Evolutionary conservation across 1,140 invertebrate genomes (phyloP).

Genomic region (Drosophila lacteicornis): DNA sequence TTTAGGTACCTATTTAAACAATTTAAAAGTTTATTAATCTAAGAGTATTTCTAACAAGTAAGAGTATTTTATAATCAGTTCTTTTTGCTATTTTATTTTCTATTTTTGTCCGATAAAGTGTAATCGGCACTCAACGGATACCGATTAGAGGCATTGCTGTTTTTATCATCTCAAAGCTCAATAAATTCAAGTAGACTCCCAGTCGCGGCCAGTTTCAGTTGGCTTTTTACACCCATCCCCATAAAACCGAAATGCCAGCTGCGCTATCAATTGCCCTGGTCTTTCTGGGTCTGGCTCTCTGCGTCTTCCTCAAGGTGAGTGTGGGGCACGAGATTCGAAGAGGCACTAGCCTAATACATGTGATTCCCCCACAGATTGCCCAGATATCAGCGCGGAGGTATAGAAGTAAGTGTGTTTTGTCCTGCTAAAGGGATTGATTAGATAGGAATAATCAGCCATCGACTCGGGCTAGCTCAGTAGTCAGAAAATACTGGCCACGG

Average conservation of each 20-base stretch:
- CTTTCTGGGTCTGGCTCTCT: background rate
- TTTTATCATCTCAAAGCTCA: background rate
- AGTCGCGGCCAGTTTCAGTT: background rate
- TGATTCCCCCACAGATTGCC: conserved; percentile 7
- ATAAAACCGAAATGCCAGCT: conserved; percentile 2
- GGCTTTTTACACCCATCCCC: conserved; percentile 4
- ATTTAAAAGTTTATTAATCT: no score
- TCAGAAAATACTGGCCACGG: background rate
- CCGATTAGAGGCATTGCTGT: background rate
- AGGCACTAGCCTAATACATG: background rate
- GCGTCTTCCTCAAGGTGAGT: background rate
- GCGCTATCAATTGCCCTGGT: conserved; percentile 1
- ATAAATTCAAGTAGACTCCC: conserved; percentile 1
- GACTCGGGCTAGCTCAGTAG: background rate
- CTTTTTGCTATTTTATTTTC: background rate
- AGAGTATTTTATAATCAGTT: background rate
- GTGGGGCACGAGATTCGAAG: no score
- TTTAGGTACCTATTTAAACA: no score
- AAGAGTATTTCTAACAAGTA: no score
- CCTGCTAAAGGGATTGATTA: background rate
- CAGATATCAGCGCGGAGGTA: background rate
- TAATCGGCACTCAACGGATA: background rate
- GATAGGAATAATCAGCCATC: background rate
- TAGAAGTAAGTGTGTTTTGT: conserved; percentile 20
- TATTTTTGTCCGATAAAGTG: conserved; percentile 6